A percentile compares a stretch with the other conserved stretches of the same genome.
Evolutionary conservation across 2,797 vertebrate genomes (phyloP).

Genomic region (Megaceryle alcyon): DNA sequence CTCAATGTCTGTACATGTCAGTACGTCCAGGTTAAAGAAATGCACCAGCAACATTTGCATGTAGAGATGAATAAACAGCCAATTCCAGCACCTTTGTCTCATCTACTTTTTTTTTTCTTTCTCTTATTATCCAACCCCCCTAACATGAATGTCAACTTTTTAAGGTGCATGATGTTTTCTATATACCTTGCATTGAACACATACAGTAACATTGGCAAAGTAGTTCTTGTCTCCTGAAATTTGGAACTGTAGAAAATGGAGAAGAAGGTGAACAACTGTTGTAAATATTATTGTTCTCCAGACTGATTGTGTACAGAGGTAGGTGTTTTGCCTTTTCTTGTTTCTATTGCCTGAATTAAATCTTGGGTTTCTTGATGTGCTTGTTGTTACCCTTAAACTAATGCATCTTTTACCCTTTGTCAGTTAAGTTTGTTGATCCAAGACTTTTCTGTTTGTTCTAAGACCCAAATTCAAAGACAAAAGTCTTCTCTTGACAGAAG

Average conservation of each 20-base stretch:
- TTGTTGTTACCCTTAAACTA: neutral
- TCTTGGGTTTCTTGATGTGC: neutral
- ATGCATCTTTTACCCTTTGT: neutral
- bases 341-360: neutral
- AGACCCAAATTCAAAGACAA: neutral
- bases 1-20: neutral
- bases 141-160: neutral
- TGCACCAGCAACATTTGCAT: neutral
- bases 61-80: neutral
- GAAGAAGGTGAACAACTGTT: conserved; percentile 15
- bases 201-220: rapidly evolving
- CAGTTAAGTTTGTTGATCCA: neutral
- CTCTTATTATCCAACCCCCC: neutral
- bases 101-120: neutral
- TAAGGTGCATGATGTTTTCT: neutral
- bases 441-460: neutral
- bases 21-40: neutral
- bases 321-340: conserved; percentile 1
- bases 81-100: neutral
- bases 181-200: neutral
- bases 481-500: neutral
- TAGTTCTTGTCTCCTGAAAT: neutral
- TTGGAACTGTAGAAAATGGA: neutral
- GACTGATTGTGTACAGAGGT: neutral
- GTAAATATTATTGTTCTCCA: neutral